phyloP scores from a whole-genome alignment of 2,888 invertebrate genomes.

The Synanthedon vespiformis region DNA sequence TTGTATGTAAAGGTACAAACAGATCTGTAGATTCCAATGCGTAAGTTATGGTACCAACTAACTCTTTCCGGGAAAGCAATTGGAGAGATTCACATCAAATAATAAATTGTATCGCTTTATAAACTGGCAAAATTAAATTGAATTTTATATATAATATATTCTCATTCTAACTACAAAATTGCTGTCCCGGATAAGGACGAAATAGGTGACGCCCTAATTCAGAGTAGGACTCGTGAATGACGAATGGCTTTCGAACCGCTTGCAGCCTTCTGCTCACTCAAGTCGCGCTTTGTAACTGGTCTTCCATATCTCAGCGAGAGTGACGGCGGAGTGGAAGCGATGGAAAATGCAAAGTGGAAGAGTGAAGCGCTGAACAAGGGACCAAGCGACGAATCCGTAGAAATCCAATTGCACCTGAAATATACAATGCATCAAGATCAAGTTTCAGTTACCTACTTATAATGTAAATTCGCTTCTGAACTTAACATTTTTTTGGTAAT shows the following conservation, averaged over 20 bases:
- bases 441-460: background rate
- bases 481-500: background rate
- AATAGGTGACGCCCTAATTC: constrained; percentile 34
- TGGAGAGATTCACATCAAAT: constrained; percentile 17
- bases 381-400: constrained; percentile 94
- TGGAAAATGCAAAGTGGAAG: constrained; percentile 96
- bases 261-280: constrained; percentile 72
- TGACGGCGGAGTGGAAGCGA: constrained; percentile 94
- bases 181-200: constrained; percentile 62
- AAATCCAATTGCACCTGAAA: constrained; percentile 84
- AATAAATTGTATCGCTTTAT: background rate
- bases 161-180: constrained; percentile 24
- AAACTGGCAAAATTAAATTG: background rate
- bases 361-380: constrained; percentile 91
- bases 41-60: constrained; percentile 12
- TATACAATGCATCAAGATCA: background rate
- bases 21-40: too few relatives aligned
- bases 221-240: constrained; percentile 20
- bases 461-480: background rate
- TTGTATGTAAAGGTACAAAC: background rate
- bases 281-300: constrained; percentile 92
- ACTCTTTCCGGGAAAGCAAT: constrained; percentile 42
- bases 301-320: constrained; percentile 96
- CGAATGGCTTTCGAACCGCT: background rate
- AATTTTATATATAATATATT: constrained; percentile 12